Base-by-base conservation (phyloP, 2,888 invertebrate genomes). In the Pandemis corylana region DNA sequence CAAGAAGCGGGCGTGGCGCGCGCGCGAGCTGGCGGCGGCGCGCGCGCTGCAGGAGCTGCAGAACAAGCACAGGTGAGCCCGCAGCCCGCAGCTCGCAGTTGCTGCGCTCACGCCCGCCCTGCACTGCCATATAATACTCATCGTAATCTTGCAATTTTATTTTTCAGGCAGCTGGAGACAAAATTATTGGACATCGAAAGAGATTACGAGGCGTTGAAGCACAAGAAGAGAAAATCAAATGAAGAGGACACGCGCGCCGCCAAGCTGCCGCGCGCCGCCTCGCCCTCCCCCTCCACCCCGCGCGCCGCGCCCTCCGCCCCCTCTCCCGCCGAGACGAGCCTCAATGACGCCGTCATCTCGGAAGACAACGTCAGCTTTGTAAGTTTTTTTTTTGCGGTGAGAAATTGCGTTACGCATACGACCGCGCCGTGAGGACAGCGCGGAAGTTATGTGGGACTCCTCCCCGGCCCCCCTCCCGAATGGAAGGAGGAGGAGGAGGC, bases 351-450 rank as follows among this genome's bases (percentile, higher is more conserved):
- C 9, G 28, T 28, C 28, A 28, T 20, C 28, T 59, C 59, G 10
- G 59, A 59, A 59, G 59, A 59, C 28, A 59, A 59, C 59, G 28
- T 59, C 1, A 59, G 59, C 20, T 59, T 59, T 28, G 59, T 59
- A 28, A 59, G 59, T 0, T 0, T 20, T 20, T 20, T 20, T 20
- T n/a, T n/a, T n/a, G n/a, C n/a, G n/a, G n/a, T n/a, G n/a, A n/a
- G n/a, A n/a, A n/a, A n/a, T n/a, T n/a, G 20, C 20, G 20, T 20
- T 20, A 20, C 1, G 20, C 20, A 20, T 20, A 20, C 20, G 20
- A 49, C 12, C 13, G 4, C 13, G 9, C 9, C 9, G 3, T 10
- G 10, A 0, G 10, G 10, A 46, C 10, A 0, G 42, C 5, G 7
- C 42, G 42, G 10, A 10, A 7, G 46, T 46, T 9, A 10, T 46